Base-by-base conservation (phyloP, 2,888 invertebrate genomes). In the Trissonchulus sp. region DNA sequence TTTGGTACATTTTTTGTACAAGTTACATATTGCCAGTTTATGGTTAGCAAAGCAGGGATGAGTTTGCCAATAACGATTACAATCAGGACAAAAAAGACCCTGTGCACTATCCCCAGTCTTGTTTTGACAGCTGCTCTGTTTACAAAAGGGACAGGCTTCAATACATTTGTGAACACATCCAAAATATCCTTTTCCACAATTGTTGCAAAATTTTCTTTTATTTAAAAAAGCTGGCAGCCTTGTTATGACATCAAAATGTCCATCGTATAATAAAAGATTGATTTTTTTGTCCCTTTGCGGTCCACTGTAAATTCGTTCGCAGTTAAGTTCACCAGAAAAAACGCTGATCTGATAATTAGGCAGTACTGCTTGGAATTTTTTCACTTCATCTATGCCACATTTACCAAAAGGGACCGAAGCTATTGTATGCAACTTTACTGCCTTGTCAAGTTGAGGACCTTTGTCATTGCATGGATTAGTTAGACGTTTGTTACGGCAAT, bases 231-330 rank as follows among this genome's bases (percentile, higher is more conserved):
- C 65, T 28, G 31, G 34, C 31, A 65, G 3, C 15, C 30, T 65
- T 18, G 15, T 28, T 18, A 65, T 34, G 8, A 65, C 65, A 28
- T 65, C 65, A 65, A 18, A 65, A 65, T 65, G 65, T 8, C 30
- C 65, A 28, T 65, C 34, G 34, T 34, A 18, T 18, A 65, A 28
- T 28, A 65, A 65, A 31, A 65, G 34, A 65, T 65, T 31, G 15
- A 65, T 28, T 8, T 8, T 65, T 28, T 28, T 65, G 3, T 8
- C 8, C 3, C 8, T 15, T 15, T 65, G 8, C 30, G 30, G 15
- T 18, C 65, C 65, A 8, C 8, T 18, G 37, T 69, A 76, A 34
- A 77, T 77, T 15, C 48, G 48, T 48, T 48, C 48, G 23, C 48
- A 8, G 23, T 15, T 15, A 48, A 48, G 23, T 8, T 48, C 48